Base-by-base conservation (phyloP, 2,113 vertebrate genomes). In the Serilophus lunatus region DNA sequence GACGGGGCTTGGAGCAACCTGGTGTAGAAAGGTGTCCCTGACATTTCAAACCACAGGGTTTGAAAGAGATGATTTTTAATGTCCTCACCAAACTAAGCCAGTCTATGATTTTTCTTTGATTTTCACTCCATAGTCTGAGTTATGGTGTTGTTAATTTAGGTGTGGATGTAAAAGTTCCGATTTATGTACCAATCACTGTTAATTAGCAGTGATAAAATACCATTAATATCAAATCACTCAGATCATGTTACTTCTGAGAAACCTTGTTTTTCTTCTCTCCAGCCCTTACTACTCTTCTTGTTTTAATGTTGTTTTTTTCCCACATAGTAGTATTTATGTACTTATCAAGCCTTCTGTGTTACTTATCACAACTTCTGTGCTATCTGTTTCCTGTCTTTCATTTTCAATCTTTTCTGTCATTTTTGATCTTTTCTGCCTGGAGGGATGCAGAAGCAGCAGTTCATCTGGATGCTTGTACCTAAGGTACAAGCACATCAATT, bases 61-160 rank as follows among this genome's bases (percentile, higher is more conserved):
- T 10, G 31, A 72, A 44, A 2, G 18, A 44, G 14, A 10, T 23
- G 6, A 33, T 6, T 22, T 51, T 42, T 50, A 25, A 26, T 4
- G 17, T 36, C 3, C 4, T 16, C 74, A 51, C 36, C 3, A 36
- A 24, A 5, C 1, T 12, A 50, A 33, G 36, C 7, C 3, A 26
- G 57, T 72, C 57, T 15, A 4, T 50, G 66, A 33, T 33, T 7
- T 44, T 50, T 49, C 36, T 51, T 8, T 33, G 26, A 65, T 42
- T 65, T 61, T 40, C 7, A 16, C 9, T 53, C 16, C 29, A 4
- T 9, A 17, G 10, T 42, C 47, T 77, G 54, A 51, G 13, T 7
- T 0, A 0, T 38, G 13, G 2, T 51, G 7, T 26, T 68, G 13
- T 13, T 72, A 8, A 8, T 59, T 61, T 25, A 75, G 22, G 31